Percentiles rank a stretch among this genome's conserved stretches.
Conservation (phyloP, 2,888 invertebrate genomes). For the Epinotia ramella region DNA sequence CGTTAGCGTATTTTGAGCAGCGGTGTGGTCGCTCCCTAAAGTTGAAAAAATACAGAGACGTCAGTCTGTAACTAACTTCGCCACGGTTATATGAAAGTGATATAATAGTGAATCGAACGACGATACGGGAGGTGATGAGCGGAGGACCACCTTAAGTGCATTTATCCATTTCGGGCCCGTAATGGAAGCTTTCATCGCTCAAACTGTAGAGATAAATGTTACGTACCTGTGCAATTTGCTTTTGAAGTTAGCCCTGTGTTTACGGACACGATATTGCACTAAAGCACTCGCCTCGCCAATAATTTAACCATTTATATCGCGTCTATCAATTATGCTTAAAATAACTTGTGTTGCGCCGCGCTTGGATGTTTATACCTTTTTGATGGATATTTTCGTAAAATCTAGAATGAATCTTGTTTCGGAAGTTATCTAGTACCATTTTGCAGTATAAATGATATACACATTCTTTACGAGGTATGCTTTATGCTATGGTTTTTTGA, state of each 20-base stretch:
- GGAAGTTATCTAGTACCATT: no score
- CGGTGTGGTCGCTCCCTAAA: no score
- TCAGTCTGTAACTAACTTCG: constrained; percentile 1
- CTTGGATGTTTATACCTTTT: constrained; percentile 54
- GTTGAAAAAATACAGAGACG: not conserved
- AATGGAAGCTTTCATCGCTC: constrained; percentile 78
- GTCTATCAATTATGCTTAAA: constrained; percentile 63
- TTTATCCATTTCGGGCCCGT: constrained; percentile 73
- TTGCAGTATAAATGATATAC: no score
- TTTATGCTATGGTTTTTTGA: no score
- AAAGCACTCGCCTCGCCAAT: constrained; percentile 62
- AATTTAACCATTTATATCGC: constrained; percentile 68
- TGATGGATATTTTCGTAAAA: not conserved
- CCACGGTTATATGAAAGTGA: constrained; percentile 48
- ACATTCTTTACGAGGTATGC: no score
- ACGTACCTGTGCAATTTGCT: constrained; percentile 73
- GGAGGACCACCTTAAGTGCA: constrained; percentile 73
- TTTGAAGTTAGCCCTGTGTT: constrained; percentile 70
- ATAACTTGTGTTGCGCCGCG: constrained; percentile 54
- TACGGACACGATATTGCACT: constrained; percentile 73
- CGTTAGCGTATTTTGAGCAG: no score
- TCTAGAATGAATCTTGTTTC: not conserved
- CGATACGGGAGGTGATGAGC: constrained; percentile 52
- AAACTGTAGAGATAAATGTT: constrained; percentile 72
- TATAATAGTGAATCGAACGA: constrained; percentile 61